Evolutionary conservation across 2,888 invertebrate genomes (phyloP), one percentile per base, ranked within the genome.

Genomic region (Melikaiella ostensackeni): DNA sequence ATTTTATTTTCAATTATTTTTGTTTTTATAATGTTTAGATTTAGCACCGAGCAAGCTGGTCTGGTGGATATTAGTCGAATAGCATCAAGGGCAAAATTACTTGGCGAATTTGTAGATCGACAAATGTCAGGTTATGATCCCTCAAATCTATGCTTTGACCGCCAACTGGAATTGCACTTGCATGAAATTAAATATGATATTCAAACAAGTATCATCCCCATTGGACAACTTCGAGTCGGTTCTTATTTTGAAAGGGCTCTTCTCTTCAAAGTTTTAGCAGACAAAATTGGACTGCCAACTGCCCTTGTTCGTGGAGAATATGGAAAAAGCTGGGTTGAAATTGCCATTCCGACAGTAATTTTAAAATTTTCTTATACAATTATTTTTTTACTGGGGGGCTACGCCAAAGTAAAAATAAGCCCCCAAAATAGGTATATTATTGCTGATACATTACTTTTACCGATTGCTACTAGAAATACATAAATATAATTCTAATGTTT

Each of bases 211-310:
- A 91, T 94, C 6, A 91, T 95, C 9, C 94, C 95, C 0, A 78
- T 95, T 4, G 95, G 95, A 0, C 91, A 88, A 85, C 89, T 95
- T 74, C 92, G 92, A 13, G 93, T 93, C 63, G 95, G 95, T 1
- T 94, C 94, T 0, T 91, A 92, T 21, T 90, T 95, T 61, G 95
- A 95, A 85, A 92, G 95, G 1, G 94, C 95, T 0, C 64, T 95
- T 4, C 92, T 95, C 30, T 95, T 94, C 91, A 95, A 95, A 88
- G 92, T 92, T 1, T 88, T 95, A 33, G 94, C 95, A 0, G 95
- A 95, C 87, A 92, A 93, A 61, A 88, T 94, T 30, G 94, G 94
- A 0, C 81, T 95, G 79, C 95, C 95, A 0, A 94, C 94, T 75
- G 92, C 94, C 0, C 84, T 95, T 77, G 92, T 92, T 78, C 92